Evolutionary conservation across 2,888 invertebrate genomes (phyloP), one percentile per base, ranked within the genome.

Genomic region (Bellardia bayeri): DNA sequence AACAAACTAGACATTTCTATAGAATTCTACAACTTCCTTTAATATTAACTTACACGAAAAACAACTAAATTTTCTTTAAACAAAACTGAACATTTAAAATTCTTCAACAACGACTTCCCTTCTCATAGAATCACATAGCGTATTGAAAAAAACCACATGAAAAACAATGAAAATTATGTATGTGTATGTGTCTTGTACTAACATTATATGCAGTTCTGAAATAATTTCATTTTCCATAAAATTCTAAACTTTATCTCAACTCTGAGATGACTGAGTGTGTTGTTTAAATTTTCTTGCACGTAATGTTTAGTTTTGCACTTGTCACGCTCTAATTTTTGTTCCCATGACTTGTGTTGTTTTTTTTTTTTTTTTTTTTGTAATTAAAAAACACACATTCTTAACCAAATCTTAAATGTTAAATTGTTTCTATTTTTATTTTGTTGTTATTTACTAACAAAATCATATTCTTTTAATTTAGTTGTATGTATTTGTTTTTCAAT

Each of bases 321-420:
- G 89, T 90, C 88, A 90, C 89, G 90, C 90, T 90, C 90, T 89
- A 89, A 87, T 90, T 90, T 89, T 64, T 86, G 89, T 90, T 89
- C 90, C 88, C 90, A 90, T 90, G 89, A 89, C 89, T 90, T 89
- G 88, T 78, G 37, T 37, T 68, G 68, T 58, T 3, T 58, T 4
- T 58, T 6, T 54, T 37, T 58, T 82, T 79, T 66, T 75, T 72
- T 14, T 66, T 11, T 58, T 49, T 61, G n/a, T 14, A 7, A 51
- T 23, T 11, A 51, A 33, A 69, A 40, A 71, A 30, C 14, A 37
- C 14, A 69, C 14, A 40, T 14, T 49, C 37, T 9, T 49, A 51
- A 71, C 30, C 1, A 51, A 37, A 56, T 64, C 56, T 81, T 81
- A 72, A 74, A 74, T 82, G 74, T 16, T 71, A 71, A 71, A 51